These are phyloP conservation scores for Drosophila serrata DNA, from an alignment of 1,140 invertebrate genomes.

Conservation along the genomic window DNA sequence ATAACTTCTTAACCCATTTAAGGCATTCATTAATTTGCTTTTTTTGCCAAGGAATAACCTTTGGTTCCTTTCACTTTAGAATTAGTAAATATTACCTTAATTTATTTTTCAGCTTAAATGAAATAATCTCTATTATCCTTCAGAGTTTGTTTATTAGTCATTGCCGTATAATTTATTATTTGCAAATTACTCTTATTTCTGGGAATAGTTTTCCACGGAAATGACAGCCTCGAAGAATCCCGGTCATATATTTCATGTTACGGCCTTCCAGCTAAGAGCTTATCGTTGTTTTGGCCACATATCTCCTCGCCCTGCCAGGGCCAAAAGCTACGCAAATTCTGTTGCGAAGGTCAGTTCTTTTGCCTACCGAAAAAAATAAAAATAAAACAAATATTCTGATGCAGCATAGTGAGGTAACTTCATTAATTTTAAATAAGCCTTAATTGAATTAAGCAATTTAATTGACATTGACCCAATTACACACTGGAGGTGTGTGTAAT, in stretches of 20 bases:
- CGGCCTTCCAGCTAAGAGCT: conserved; percentile 10
- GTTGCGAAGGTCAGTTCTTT: conserved; percentile 54
- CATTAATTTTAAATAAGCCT: conserved; percentile 7
- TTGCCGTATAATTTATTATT: not conserved
- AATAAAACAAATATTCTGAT: conserved; percentile 6
- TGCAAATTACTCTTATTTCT: conserved; percentile 2
- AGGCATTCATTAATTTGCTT: not conserved
- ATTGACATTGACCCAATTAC: conserved; percentile 74
- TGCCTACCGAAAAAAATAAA: not conserved
- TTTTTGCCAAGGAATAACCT: not conserved
- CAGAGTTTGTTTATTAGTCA: not conserved
- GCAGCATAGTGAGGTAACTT: not conserved
- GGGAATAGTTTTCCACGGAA: not conserved
- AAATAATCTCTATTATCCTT: not conserved
- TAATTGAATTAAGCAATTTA: conserved; percentile 62
- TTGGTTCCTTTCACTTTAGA: not conserved
- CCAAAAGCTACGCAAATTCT: conserved; percentile 31
- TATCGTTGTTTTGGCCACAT: conserved; percentile 37
- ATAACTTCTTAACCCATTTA: not conserved
- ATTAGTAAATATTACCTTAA: not conserved
- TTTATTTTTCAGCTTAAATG: not conserved
- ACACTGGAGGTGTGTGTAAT: conserved; percentile 41
- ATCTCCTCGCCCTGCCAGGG: conserved; percentile 15
- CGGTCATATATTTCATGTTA: conserved; percentile 9
- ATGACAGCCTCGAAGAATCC: conserved; percentile 3